Evolutionary conservation across 2,797 vertebrate genomes (phyloP), one percentile per base, ranked within the genome.

Genomic region (Rhinophrynus dorsalis): DNA sequence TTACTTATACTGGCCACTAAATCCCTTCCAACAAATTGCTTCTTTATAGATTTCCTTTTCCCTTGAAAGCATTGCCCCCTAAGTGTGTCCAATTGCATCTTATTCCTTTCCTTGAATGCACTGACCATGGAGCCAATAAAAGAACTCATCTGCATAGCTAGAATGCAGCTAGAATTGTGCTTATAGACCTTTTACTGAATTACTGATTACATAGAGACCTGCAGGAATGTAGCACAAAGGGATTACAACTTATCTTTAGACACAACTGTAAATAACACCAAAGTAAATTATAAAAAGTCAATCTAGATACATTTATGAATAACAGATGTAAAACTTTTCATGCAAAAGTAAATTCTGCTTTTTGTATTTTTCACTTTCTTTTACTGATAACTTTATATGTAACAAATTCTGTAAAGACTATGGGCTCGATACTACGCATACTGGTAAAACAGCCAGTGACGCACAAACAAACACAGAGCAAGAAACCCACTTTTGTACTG

Each of bases 21-120:
- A 76, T 51, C 60, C 57, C 65, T 75, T 64, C 68, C 76, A 72
- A 71, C 61, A 85, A 82, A 85, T 82, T 82, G 65, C 75, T 79
- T 79, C 78, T 84, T 79, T 72, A 80, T 75, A 79, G 72, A 77
- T 75, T 80, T 80, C 62, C 72, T 79, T 81, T 81, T 76, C 61
- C 76, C 66, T 57, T 76, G 57, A 68, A 80, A 78, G 67, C 55
- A 71, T 56, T 70, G 64, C 38, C 79, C 79, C 13, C 52, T 77
- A 77, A 74, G 37, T 69, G 66, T 75, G 74, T 68, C 76, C 76
- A 83, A 83, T 85, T 81, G 83, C 80, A 83, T 83, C 81, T 83
- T 84, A 79, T 80, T 84, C 76, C 77, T 81, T 79, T 68, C 71
- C 75, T 75, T 78, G 78, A 77, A 77, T 76, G 52, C 74, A 75